These are phyloP conservation scores for Nebria brevicollis DNA, from an alignment of 2,888 invertebrate genomes.

Conservation along the genomic window DNA sequence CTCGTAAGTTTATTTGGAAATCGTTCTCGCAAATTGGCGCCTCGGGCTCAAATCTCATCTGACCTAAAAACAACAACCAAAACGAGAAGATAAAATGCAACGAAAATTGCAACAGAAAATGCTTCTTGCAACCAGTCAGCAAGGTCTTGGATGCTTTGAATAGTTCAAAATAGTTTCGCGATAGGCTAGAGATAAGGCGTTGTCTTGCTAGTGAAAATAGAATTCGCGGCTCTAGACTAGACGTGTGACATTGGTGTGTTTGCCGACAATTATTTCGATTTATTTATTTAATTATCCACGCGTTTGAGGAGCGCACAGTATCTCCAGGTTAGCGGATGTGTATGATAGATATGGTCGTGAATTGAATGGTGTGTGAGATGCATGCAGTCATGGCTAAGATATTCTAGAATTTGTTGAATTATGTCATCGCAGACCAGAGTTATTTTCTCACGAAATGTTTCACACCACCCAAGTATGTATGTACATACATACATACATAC, in stretches of 20 bases:
- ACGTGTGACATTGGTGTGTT: neutral
- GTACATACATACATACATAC: too few relatives aligned
- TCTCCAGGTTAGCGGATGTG: too few relatives aligned
- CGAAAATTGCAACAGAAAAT: too few relatives aligned
- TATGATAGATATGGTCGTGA: too few relatives aligned
- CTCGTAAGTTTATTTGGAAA: neutral
- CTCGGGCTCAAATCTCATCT: neutral
- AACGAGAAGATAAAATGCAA: neutral
- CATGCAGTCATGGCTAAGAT: too few relatives aligned
- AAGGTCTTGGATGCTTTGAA: neutral
- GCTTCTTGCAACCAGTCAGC: neutral
- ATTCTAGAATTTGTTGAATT: too few relatives aligned
- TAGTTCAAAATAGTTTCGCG: neutral
- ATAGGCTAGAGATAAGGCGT: slow-evolving; percentile 19
- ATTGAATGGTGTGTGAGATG: too few relatives aligned
- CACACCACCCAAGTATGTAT: neutral
- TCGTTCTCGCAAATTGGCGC: too few relatives aligned
- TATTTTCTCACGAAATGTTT: neutral
- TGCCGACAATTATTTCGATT: neutral
- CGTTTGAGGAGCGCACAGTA: neutral
- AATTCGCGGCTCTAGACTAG: neutral
- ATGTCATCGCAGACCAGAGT: neutral
- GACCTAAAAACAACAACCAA: neutral
- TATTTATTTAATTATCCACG: neutral
- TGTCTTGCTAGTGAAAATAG: neutral